Evolutionary conservation across 2,888 invertebrate genomes (phyloP).

Genomic region (Agriotes lineatus): DNA sequence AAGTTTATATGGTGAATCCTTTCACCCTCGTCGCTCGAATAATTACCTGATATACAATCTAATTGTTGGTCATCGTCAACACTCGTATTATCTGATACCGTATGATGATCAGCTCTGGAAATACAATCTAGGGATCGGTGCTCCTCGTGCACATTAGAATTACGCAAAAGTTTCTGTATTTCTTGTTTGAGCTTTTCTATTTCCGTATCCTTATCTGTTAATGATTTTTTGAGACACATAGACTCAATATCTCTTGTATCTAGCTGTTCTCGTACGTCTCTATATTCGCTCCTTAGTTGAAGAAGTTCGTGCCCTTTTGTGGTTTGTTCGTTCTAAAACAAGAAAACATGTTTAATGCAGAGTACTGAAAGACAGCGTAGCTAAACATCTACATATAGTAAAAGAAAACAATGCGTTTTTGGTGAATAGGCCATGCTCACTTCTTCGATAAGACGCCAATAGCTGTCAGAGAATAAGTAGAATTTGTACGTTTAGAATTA

Average conservation of each 20-base stretch:
- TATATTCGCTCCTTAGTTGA: conserved; percentile 75
- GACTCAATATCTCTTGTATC: conserved; percentile 73
- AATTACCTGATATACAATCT: not conserved
- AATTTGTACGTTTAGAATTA: too few relatives aligned
- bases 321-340: conserved; percentile 78
- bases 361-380: too few relatives aligned
- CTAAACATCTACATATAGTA: too few relatives aligned
- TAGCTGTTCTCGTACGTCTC: conserved; percentile 72
- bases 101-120: not conserved
- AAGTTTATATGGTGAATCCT: conserved; percentile 23
- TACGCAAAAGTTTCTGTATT: conserved; percentile 66
- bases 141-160: not conserved
- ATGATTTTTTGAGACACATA: conserved; percentile 68
- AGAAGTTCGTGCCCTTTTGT: conserved; percentile 82
- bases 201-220: conserved; percentile 68
- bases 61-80: not conserved
- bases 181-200: conserved; percentile 61
- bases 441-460: too few relatives aligned
- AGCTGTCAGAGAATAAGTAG: too few relatives aligned
- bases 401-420: too few relatives aligned
- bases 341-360: conserved; percentile 8
- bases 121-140: conserved; percentile 7
- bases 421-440: too few relatives aligned
- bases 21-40: conserved; percentile 9
- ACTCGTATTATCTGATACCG: not conserved